These are phyloP conservation scores for Microtus ochrogaster DNA, from an alignment of 2,113 vertebrate species.

Conservation along the genomic window DNA sequence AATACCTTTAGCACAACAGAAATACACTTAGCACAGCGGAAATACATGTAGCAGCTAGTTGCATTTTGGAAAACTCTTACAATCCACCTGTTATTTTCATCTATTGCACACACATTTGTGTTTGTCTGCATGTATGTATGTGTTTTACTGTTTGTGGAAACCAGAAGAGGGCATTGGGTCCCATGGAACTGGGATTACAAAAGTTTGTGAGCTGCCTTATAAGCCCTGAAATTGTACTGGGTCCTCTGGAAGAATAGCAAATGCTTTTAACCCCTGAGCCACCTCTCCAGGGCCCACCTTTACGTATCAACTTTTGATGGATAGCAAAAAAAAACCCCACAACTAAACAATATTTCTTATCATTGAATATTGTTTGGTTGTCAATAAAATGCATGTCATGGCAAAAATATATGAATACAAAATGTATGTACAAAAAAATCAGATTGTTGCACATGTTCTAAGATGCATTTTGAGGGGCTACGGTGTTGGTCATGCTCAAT, in stretches of 20 bases:
- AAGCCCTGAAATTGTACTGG: neutral
- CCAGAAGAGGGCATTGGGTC: neutral
- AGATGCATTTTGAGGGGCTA: neutral
- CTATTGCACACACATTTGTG: neutral
- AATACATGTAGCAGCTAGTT: conserved; percentile 59
- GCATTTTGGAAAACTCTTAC: conserved; percentile 37
- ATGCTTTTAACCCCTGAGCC: neutral
- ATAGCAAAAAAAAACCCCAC: neutral
- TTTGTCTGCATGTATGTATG: neutral
- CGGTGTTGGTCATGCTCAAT: neutral
- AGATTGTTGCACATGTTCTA: neutral
- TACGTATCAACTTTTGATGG: neutral
- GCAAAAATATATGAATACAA: neutral
- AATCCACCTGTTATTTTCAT: conserved; percentile 9
- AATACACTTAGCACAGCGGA: too few species aligned
- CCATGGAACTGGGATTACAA: too few species aligned
- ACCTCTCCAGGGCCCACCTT: neutral
- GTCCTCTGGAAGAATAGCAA: neutral
- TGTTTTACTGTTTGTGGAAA: neutral
- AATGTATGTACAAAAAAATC: neutral
- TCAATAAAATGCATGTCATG: neutral
- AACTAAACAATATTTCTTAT: neutral
- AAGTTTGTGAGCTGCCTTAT: neutral
- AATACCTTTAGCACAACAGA: too few species aligned
- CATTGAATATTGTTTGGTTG: neutral